Percentiles rank a stretch among this genome's conserved stretches.
These are phyloP conservation scores for Eugnorisma glareosa DNA, from an alignment of 2,888 invertebrate genomes.

Conservation along the genomic window DNA sequence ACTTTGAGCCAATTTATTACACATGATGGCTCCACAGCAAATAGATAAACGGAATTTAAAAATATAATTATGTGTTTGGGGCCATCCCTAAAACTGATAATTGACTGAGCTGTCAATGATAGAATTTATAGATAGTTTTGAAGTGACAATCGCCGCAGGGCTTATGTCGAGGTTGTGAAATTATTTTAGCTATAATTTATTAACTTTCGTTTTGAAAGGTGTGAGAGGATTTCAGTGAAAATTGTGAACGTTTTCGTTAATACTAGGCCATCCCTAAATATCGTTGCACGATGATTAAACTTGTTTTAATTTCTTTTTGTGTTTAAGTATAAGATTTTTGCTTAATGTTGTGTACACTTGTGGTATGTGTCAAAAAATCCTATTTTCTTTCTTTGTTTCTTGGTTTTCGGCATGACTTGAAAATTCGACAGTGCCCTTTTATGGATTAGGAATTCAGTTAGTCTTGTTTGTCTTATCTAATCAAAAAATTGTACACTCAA, in stretches of 20 bases:
- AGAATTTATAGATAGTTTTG: conserved; percentile 21
- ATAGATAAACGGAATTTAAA: conserved; percentile 50
- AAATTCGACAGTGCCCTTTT: too few relatives aligned
- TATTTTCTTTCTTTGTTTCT: too few relatives aligned
- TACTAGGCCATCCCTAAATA: too few relatives aligned
- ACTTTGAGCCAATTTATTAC: conserved; percentile 51
- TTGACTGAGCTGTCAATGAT: conserved; percentile 41
- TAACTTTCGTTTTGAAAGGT: background rate
- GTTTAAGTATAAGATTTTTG: too few relatives aligned
- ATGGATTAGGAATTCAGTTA: too few relatives aligned
- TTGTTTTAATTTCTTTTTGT: too few relatives aligned
- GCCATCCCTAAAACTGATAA: conserved; percentile 41
- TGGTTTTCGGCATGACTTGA: too few relatives aligned
- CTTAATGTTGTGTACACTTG: too few relatives aligned
- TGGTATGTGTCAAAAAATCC: too few relatives aligned
- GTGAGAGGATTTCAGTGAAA: background rate
- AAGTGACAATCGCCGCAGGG: conserved; percentile 29
- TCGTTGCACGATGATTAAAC: too few relatives aligned
- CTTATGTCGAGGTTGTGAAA: conserved; percentile 12
- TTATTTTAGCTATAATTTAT: conserved; percentile 2
- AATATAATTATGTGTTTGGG: conserved; percentile 45
- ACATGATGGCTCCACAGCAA: conserved; percentile 33
- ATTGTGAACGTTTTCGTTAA: background rate
- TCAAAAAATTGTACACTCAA: too few relatives aligned
- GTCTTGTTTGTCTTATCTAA: too few relatives aligned